Conservation (phyloP, 2,797 vertebrate genomes). For the Syncerus caffer region DNA sequence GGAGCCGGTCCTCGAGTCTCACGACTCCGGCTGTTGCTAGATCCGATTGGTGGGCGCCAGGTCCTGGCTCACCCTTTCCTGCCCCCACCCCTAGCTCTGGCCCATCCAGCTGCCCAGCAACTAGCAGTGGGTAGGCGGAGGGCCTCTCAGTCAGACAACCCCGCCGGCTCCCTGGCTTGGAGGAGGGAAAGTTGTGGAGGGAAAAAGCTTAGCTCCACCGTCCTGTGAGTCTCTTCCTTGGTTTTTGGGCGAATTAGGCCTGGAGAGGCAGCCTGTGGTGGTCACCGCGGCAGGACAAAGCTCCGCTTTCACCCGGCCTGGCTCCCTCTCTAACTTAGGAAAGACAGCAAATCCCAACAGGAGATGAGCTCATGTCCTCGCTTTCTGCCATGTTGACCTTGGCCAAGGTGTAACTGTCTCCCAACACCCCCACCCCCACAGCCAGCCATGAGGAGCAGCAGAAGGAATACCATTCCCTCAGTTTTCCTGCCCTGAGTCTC, state of each 20-base stretch:
- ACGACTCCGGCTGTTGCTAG: neutral
- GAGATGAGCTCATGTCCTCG: neutral
- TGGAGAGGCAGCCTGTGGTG: neutral
- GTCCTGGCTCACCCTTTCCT: neutral
- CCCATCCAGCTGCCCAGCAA: neutral
- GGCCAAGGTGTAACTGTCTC: neutral
- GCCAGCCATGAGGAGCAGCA: neutral
- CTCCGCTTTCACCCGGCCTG: neutral
- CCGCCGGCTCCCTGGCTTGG: neutral
- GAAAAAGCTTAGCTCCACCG: neutral
- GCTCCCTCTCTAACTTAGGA: neutral
- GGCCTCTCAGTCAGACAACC: neutral
- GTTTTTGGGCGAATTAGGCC: neutral
- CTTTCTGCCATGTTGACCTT: neutral
- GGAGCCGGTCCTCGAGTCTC: neutral
- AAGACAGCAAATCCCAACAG: neutral
- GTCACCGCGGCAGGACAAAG: accelerated
- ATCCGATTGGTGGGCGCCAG: neutral
- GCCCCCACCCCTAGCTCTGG: neutral
- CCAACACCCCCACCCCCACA: neutral
- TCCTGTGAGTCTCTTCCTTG: neutral
- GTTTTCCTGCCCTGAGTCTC: neutral
- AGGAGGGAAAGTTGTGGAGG: neutral
- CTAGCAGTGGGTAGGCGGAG: neutral
- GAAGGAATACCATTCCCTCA: neutral